Conservation (phyloP, 2,888 invertebrate species). For the Perdita meconis region DNA sequence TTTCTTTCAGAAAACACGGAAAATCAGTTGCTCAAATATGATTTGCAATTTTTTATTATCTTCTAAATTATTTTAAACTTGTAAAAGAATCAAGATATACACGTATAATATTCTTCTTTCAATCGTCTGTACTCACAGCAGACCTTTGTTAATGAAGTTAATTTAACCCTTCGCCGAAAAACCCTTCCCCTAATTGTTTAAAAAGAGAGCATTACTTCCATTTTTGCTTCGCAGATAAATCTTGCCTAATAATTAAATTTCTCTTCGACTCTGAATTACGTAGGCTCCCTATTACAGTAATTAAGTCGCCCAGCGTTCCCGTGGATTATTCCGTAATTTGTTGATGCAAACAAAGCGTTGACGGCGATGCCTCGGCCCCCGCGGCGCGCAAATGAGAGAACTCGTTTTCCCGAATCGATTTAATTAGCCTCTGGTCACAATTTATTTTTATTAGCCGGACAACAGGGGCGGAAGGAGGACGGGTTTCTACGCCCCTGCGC, state of each 20-base stretch:
- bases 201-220: too few relatives aligned
- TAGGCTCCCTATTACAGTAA: constrained; percentile 8
- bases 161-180: too few relatives aligned
- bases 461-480: constrained; percentile 29
- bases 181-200: too few relatives aligned
- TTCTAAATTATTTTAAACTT: too few relatives aligned
- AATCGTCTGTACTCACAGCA: too few relatives aligned
- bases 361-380: constrained; percentile 2
- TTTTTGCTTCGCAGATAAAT: too few relatives aligned
- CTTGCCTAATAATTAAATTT: not conserved
- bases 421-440: constrained; percentile 72
- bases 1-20: not conserved
- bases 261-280: not conserved
- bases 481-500: constrained; percentile 63
- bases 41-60: not conserved
- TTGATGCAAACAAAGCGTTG: constrained; percentile 40
- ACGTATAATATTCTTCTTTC: too few relatives aligned
- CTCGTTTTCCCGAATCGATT: constrained; percentile 62
- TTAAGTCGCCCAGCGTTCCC: constrained; percentile 20
- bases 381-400: constrained; percentile 31
- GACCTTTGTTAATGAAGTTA: too few relatives aligned
- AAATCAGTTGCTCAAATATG: not conserved
- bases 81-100: too few relatives aligned
- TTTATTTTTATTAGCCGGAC: constrained; percentile 76
- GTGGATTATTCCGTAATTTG: constrained; percentile 42